Conservation (phyloP, 1,140 invertebrate genomes). For the Ips typographus region DNA sequence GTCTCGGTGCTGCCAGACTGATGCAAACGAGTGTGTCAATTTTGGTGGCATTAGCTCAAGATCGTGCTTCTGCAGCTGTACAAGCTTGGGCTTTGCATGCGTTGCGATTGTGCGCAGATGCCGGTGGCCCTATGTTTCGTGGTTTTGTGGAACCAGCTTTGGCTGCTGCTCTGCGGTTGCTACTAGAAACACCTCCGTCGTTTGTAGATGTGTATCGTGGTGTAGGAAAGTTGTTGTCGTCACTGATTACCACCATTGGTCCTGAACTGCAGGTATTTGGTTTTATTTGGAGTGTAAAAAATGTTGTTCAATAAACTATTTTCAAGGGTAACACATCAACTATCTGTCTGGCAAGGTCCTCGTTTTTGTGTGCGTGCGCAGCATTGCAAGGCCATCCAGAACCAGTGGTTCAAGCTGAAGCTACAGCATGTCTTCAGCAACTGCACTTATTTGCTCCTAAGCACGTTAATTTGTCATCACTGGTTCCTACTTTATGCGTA, state of each 20-base stretch:
- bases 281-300: neutral
- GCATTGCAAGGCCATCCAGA: conserved; percentile 91
- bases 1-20: conserved; percentile 90
- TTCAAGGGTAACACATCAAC: conserved; percentile 76
- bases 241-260: conserved; percentile 95
- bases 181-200: conserved; percentile 86
- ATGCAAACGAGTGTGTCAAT: conserved; percentile 93
- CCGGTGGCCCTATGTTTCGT: conserved; percentile 97
- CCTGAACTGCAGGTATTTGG: conserved; percentile 84
- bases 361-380: conserved; percentile 84
- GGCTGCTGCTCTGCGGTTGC: conserved; percentile 82
- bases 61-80: conserved; percentile 83
- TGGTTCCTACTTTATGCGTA: conserved; percentile 93
- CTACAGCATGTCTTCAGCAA: conserved; percentile 94
- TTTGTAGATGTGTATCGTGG: conserved; percentile 93
- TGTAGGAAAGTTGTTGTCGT: conserved; percentile 90
- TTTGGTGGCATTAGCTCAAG: conserved; percentile 90
- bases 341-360: conserved; percentile 72
- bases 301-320: neutral
- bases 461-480: conserved; percentile 88
- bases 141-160: conserved; percentile 94
- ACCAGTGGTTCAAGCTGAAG: conserved; percentile 91
- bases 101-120: conserved; percentile 92
- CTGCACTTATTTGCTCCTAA: conserved; percentile 95
- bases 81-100: conserved; percentile 98